Base-by-base conservation (phyloP, 2,113 vertebrate species). In the Nerophis lumbriciformis region DNA sequence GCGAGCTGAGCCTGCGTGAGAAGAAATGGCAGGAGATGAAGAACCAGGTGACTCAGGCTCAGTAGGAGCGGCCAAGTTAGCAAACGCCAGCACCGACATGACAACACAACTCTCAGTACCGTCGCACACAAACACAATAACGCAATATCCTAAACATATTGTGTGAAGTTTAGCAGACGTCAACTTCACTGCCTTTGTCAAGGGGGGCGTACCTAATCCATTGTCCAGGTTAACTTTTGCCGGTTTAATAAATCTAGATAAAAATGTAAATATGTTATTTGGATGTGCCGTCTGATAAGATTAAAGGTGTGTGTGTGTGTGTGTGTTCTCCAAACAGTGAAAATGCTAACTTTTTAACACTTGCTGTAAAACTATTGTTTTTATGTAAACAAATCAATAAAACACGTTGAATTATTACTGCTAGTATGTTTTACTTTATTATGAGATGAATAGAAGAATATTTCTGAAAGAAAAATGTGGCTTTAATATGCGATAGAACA, bases 21-120 rank as follows among this genome's bases (percentile, higher is more conserved):
- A 97, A 92, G 83, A 90, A 77, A 70, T 99, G 96, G 95, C 94
- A 97, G 76, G 92, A 91, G 42, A 93, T 82, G 66, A 98, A 94
- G 86, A 85, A 71, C 65, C 83, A 85, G 71, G 45, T 78, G 21
- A 75, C 88, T 0, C 89, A 93, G 69, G 82, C 78, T 28, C 80
- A 83, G 75, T 80, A 83, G 64, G 28, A 28, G 28, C 28, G 1
- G 11, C 42, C 2, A 45, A 4, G 42, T 45, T 45, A 45, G 42
- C 21, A 44, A 11, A 11, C 9, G 9, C 42, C 12, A 11, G 4
- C 42, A 4, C 38, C 38, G 6, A 39, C 42, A 12, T 12, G 42
- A 45, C 13, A 51, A 50, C 28, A 50, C 49, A 14, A 51, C 49
- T 15, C 15, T 16, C 49, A 51, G 49, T 16, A 51, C 15, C 5